Conservation (phyloP, 2,113 vertebrate species). For the Vulpes lagopus region DNA sequence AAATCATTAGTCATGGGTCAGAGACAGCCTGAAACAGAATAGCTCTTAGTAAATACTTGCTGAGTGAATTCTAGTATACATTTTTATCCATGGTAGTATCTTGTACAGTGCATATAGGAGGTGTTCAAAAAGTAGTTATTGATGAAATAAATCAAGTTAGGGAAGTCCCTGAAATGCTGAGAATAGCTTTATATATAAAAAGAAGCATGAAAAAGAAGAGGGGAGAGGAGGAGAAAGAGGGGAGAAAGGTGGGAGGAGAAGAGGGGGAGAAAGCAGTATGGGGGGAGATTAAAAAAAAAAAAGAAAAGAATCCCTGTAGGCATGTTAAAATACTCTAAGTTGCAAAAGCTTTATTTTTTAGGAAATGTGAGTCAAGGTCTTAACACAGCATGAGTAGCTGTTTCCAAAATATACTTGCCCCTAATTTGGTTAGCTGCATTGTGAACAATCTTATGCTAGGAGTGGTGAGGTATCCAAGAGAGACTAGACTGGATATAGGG, state of each 20-base stretch:
- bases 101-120: background rate
- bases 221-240: background rate
- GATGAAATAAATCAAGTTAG: background rate
- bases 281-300: background rate
- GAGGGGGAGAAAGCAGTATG: background rate
- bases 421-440: background rate
- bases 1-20: background rate
- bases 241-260: background rate
- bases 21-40: background rate
- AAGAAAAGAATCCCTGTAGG: background rate
- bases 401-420: constrained; percentile 5
- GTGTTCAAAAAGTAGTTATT: background rate
- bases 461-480: background rate
- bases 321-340: background rate
- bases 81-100: background rate
- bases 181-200: background rate
- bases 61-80: background rate
- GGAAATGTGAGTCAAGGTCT: background rate
- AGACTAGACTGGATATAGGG: background rate
- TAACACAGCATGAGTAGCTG: background rate
- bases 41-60: background rate
- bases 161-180: background rate
- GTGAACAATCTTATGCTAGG: background rate
- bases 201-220: background rate
- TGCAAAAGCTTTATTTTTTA: background rate